Evolutionary conservation across 2,888 invertebrate species (phyloP), one percentile per base, ranked within the genome.

Genomic region (Acanthosoma haemorrhoidale): DNA sequence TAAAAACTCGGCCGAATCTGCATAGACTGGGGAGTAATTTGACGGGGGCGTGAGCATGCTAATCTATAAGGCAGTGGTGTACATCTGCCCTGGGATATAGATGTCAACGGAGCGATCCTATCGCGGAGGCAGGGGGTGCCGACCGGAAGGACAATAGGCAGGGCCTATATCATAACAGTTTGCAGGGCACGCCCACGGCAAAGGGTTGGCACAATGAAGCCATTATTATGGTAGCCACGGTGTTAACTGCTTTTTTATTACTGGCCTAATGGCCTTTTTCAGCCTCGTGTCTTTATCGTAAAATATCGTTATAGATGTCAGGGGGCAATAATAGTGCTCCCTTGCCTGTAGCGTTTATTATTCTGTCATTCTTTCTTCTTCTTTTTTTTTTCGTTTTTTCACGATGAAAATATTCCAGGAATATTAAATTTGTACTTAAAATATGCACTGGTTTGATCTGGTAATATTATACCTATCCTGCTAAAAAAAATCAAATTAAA

Each of bases 241-340:
- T 67, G 51, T 57, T 67, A 67, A 67, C 67, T 67, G 67, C 67
- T 67, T 67, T 67, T 67, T 67, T 67, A 67, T 67, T 67, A 67
- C 67, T 4, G 21, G n/a, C 21, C 57, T 51, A 67, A 51, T 43
- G 67, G 43, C 21, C 64, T 64, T 64, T 36, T 25, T 38, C 29
- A 25, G 38, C 25, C 64, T 38, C 36, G 64, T 41, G 39, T 41
- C 64, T 64, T 64, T 64, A 64, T 64, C 64, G 39, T 64, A 41
- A 64, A 64, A 64, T 64, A 64, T 64, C 41, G 64, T 64, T 64
- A 64, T 41, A 51, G 51, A 51, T 51, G 51, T 51, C 51, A 5
- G n/a, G n/a, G 25, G 25, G 51, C 51, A 51, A 51, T 51, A 51
- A 51, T 51, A 51, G 51, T n/a, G 25, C 11, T 4, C 25, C 25